Base-by-base conservation (phyloP, 2,888 invertebrate genomes). In the Sinodicranocentrus sp. region DNA sequence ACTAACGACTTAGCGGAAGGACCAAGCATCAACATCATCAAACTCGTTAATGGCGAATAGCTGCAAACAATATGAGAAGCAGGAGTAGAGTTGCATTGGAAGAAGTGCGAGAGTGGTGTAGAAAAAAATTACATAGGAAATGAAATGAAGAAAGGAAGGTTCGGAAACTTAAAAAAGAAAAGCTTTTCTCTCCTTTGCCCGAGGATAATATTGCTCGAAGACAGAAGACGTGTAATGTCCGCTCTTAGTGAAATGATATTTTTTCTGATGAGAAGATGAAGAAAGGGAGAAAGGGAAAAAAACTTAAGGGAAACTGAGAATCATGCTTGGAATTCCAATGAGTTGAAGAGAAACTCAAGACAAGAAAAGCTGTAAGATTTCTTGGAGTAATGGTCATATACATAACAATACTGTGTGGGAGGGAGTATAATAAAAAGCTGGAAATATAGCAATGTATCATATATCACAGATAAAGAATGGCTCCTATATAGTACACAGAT, bases 261-360 rank as follows among this genome's bases (percentile, higher is more conserved):
- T 63, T 28, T 28, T 19, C 13, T 67, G 25, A 67, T 28, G 44
- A 52, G 70, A 48, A 28, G 52, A 70, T 43, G 44, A 25, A 67
- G 13, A 2, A 28, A 28, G 23, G 48, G 25, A 21, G 15, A 28
- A 17, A 8, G 43, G 23, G 21, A 19, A 28, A 70, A 70, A 68
- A 48, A 10, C 6, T 21, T 3, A 52, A 67, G 67, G 44, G 21
- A 70, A 70, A 23, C 43, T 70, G 70, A 21, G 6, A 70, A 17
- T n/a, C 70, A 48, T 52, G 70, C 13, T 52, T n/a, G 6, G 70
- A 70, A 70, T 70, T 52, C 70, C 52, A 70, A 70, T 70, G 52
- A 70, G 25, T 19, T 23, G 23, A 21, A 10, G 63, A 63, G 59
- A 59, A 59, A 19, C 13, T 23, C 21, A 52, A 17, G n/a, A 17